Evolutionary conservation across 2,113 vertebrate species (phyloP).

Genomic region (Rhinolophus sinicus): DNA sequence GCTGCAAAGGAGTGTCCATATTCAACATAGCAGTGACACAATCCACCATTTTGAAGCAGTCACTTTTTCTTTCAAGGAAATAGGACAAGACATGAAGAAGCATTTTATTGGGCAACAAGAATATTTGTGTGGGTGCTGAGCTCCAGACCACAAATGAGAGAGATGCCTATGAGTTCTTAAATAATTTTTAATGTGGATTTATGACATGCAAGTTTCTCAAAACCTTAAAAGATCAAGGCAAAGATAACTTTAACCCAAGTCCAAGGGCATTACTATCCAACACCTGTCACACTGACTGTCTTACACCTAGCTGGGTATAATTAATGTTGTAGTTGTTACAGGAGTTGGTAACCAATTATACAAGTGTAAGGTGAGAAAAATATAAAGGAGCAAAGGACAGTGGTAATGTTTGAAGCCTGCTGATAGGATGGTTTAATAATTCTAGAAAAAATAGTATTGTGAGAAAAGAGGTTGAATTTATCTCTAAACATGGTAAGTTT

Average conservation of each 20-base stretch:
- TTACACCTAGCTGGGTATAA: neutral
- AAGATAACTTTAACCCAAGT: neutral
- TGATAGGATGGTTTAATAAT: neutral
- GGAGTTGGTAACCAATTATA: neutral
- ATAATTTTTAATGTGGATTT: neutral
- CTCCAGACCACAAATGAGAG: neutral
- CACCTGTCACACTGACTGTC: neutral
- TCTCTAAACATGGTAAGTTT: neutral
- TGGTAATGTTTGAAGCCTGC: neutral
- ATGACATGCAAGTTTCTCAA: neutral
- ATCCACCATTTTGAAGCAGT: neutral
- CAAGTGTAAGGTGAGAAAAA: neutral
- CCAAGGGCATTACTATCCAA: neutral
- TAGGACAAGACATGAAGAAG: neutral
- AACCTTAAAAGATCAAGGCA: neutral
- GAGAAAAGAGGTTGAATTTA: neutral
- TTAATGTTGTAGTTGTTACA: neutral
- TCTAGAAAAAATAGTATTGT: neutral
- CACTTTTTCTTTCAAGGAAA: neutral
- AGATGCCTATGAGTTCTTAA: neutral
- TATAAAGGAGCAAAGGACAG: neutral
- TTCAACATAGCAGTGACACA: neutral
- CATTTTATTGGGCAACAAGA: neutral
- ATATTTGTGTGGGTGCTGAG: neutral
- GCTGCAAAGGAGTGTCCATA: neutral